These are phyloP conservation scores for Hypomesus transpacificus DNA, from an alignment of 2,113 vertebrate species.

Conservation along the genomic window DNA sequence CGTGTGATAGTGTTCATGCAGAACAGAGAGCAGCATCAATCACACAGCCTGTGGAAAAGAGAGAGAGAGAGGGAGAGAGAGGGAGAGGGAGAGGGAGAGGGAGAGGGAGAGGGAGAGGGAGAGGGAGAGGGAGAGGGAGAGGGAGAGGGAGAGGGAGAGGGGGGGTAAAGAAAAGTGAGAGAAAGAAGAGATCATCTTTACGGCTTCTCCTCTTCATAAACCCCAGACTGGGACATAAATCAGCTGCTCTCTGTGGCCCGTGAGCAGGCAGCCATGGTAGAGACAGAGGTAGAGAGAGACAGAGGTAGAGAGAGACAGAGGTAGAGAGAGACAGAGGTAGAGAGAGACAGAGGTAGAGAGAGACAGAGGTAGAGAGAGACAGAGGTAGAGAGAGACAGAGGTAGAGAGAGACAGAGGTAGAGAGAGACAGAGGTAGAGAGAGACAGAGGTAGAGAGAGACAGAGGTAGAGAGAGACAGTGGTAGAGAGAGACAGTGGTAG, in stretches of 20 bases:
- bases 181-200: constrained; percentile 61
- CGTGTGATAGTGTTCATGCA: constrained; percentile 32
- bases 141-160: too few species aligned
- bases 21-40: constrained; percentile 53
- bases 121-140: too few species aligned
- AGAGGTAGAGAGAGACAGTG: too few species aligned
- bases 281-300: too few species aligned
- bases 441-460: too few species aligned
- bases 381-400: too few species aligned
- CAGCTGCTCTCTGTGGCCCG: constrained; percentile 46
- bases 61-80: constrained; percentile 17
- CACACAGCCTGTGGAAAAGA: constrained; percentile 35
- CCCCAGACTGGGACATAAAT: constrained; percentile 57
- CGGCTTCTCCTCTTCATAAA: constrained; percentile 58
- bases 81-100: constrained; percentile 44
- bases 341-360: too few species aligned
- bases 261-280: constrained; percentile 42
- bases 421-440: too few species aligned
- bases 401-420: too few species aligned
- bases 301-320: too few species aligned
- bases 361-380: too few species aligned
- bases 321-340: too few species aligned
- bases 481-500: background rate
- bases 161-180: constrained; percentile 17
- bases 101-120: constrained; percentile 14